Evolutionary conservation across 1,140 invertebrate genomes (phyloP), one percentile per base, ranked within the genome.

Genomic region (Cecropterus lyciades): DNA sequence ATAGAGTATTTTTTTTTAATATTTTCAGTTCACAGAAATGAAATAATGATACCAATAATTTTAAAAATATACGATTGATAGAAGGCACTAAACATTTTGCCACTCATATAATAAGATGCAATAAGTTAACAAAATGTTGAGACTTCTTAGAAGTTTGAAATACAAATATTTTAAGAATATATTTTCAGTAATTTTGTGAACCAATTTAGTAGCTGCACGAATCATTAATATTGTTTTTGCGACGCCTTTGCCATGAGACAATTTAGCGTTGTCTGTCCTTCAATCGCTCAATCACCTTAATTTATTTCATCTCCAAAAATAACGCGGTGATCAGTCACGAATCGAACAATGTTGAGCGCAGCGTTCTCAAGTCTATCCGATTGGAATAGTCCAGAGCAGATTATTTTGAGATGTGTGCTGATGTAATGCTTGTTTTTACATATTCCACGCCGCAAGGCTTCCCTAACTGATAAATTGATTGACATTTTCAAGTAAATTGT

Each of bases 301-400:
- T 63, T 63, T 63, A 63, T 63, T 37, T 63, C 46, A 14, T 63
- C 48, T 63, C 59, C 48, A 51, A 51, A 51, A 63, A 63, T 63
- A 63, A 33, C 59, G n/a, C 16, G 27, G 33, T 14, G 57, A 52
- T 52, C 48, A 63, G 33, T 63, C 59, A 63, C 59, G 30, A 40
- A 62, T 62, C 33, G 59, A 62, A 62, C 59, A 62, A 62, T 62
- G 59, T 62, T 49, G 14, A 33, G 45, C 27, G 11, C 20, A 48
- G 9, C 51, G 27, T 30, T 13, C 15, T 40, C 59, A 51, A 62
- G 46, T 24, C 59, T 14, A 62, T 51, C 59, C 33, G 33, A 24
- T 51, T 42, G 30, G 42, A 62, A 62, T 62, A 62, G 46, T 60
- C 45, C 57, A 51, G 46, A 62, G 33, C 45, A 14, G 27, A 62